These are phyloP conservation scores for Epinephelus awoara DNA, from an alignment of 2,797 vertebrate species.

Conservation along the genomic window DNA sequence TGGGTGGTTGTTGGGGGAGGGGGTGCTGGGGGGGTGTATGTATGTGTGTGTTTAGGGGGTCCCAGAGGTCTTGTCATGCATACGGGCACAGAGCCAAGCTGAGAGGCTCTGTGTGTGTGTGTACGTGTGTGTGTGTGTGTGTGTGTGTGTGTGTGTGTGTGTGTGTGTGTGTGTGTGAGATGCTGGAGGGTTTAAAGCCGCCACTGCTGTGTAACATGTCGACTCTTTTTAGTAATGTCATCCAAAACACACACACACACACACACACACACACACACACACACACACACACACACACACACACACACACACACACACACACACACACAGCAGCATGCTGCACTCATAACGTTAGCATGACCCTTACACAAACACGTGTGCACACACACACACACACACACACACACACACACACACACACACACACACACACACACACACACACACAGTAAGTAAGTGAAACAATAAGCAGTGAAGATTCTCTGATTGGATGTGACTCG, in stretches of 20 bases:
- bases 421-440: constrained; percentile 33
- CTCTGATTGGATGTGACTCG: constrained; percentile 48
- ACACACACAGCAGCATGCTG: not conserved
- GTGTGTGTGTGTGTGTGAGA: constrained; percentile 39
- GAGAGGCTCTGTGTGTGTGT: constrained; percentile 62
- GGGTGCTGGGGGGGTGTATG: constrained; percentile 12
- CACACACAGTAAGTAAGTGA: constrained; percentile 20
- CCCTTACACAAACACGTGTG: constrained; percentile 15
- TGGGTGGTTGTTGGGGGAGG: constrained; percentile 42
- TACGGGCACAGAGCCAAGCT: constrained; percentile 59
- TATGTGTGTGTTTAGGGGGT: constrained; percentile 61
- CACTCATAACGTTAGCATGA: not conserved
- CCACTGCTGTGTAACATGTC: constrained; percentile 78
- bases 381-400: constrained; percentile 36
- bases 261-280: not conserved
- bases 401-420: constrained; percentile 28
- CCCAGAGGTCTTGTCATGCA: constrained; percentile 76
- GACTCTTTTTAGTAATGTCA: constrained; percentile 77
- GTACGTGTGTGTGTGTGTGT: constrained; percentile 52
- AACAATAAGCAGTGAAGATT: constrained; percentile 18
- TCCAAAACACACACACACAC: constrained; percentile 43
- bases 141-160: constrained; percentile 43
- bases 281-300: not conserved
- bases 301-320: not conserved
- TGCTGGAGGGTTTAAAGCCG: constrained; percentile 58